Evolutionary conservation across 64 coral and sea anemone species (phyloP).

Genomic region (Pocillopora verrucosa): DNA sequence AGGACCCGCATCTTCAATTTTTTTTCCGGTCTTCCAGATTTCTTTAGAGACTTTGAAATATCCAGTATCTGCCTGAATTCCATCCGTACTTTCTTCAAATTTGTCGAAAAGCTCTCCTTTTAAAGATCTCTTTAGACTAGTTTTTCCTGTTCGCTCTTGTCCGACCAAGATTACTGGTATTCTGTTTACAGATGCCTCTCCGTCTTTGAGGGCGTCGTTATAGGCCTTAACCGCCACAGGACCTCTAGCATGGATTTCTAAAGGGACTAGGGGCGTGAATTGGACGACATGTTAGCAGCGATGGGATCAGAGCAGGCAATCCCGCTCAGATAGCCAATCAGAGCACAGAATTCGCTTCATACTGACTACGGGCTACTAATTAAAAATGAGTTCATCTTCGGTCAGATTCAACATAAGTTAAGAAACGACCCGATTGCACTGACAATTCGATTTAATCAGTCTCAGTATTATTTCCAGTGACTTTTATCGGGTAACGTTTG

Average conservation of each 20-base stretch:
- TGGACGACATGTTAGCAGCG: too few species aligned
- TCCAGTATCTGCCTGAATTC: background rate
- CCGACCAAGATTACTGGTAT: conserved; percentile 6
- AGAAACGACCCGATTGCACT: too few species aligned
- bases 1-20: background rate
- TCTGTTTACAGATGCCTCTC: background rate
- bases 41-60: background rate
- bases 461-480: too few species aligned
- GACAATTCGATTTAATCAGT: too few species aligned
- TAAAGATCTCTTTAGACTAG: background rate
- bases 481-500: too few species aligned
- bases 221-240: background rate
- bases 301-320: too few species aligned
- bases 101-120: background rate
- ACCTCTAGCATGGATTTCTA: background rate
- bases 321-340: too few species aligned
- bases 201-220: background rate
- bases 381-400: too few species aligned
- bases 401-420: too few species aligned
- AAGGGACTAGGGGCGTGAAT: background rate
- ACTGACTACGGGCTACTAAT: too few species aligned
- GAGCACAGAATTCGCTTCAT: too few species aligned
- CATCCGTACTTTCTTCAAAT: background rate
- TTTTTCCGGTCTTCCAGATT: background rate
- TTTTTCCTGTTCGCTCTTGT: background rate